A percentile compares a stretch with the other conserved stretches of the same genome.
phyloP scores from a whole-genome alignment of 2,113 vertebrate genomes.

The Vireo altiloquus region DNA sequence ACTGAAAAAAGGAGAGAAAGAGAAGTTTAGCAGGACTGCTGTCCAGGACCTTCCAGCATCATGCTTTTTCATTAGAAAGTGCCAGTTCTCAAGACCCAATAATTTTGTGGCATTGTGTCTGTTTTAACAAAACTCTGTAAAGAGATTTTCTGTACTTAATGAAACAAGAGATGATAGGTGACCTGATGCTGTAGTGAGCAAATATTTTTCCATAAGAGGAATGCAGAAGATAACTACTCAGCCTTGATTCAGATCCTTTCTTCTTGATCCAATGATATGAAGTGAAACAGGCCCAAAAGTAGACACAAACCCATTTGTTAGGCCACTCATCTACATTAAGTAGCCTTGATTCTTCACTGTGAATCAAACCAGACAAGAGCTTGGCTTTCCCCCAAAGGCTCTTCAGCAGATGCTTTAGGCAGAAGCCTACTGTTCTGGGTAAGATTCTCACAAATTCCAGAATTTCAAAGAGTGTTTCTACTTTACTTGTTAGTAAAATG shows the following conservation, averaged over 20 bases:
- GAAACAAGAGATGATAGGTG: not conserved
- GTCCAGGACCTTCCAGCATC: not conserved
- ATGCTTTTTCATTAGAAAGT: not conserved
- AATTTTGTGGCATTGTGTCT: not conserved
- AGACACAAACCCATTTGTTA: not conserved
- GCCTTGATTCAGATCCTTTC: not conserved
- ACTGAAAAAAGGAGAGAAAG: not conserved
- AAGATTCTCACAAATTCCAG: constrained; percentile 43
- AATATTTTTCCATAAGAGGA: not conserved
- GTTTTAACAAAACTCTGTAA: not conserved
- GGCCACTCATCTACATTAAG: constrained; percentile 5
- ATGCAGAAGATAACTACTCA: not conserved
- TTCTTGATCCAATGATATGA: not conserved
- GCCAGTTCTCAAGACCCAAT: not conserved
- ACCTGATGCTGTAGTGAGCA: not conserved
- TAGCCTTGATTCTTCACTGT: not conserved
- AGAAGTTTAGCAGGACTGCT: accelerated
- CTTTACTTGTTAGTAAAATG: not conserved
- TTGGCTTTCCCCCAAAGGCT: not conserved
- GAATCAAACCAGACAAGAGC: not conserved
- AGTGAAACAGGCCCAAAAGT: not conserved
- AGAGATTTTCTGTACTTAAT: not conserved
- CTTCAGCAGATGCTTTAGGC: constrained; percentile 27
- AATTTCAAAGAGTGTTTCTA: constrained; percentile 41
- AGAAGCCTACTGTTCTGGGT: constrained; percentile 38